Percentiles rank a stretch among this genome's conserved stretches.
phyloP scores from a whole-genome alignment of 2,888 invertebrate species.

The Steinernema carpocapsae region DNA sequence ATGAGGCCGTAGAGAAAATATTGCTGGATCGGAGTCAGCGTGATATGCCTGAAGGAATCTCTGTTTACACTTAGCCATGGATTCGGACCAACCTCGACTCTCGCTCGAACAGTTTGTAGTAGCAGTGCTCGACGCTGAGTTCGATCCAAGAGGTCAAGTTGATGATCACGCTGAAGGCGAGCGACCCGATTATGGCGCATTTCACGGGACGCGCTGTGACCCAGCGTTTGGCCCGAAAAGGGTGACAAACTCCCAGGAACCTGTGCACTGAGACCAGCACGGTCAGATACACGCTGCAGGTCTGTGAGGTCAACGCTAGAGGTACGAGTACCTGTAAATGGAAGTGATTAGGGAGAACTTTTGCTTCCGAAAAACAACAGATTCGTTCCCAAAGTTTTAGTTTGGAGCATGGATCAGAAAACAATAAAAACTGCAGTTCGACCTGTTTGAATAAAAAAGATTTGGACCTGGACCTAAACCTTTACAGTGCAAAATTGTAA shows the following conservation, averaged over 20 bases:
- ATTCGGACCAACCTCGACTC: conserved; percentile 9
- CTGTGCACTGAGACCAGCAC: conserved; percentile 65
- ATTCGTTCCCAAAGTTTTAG: too few species aligned
- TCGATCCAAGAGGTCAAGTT: conserved; percentile 67
- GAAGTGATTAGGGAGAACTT: background rate
- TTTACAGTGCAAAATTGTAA: too few species aligned
- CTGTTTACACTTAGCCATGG: too few species aligned
- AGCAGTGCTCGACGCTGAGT: conserved; percentile 54
- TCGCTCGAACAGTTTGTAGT: conserved; percentile 51
- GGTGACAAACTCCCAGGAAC: conserved; percentile 57
- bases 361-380: background rate
- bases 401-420: background rate
- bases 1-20: conserved; percentile 48
- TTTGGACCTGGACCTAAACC: too few species aligned
- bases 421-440: too few species aligned
- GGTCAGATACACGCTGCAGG: conserved; percentile 66
- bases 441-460: too few species aligned
- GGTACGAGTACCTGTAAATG: conserved; percentile 65
- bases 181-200: conserved; percentile 52
- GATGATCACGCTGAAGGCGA: conserved; percentile 61
- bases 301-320: conserved; percentile 66
- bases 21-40: conserved; percentile 50
- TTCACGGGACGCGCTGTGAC: conserved; percentile 60
- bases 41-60: conserved; percentile 47
- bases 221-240: conserved; percentile 66